Evolutionary conservation across 2,113 vertebrate species (phyloP).

Genomic region (Pao palembangensis): DNA sequence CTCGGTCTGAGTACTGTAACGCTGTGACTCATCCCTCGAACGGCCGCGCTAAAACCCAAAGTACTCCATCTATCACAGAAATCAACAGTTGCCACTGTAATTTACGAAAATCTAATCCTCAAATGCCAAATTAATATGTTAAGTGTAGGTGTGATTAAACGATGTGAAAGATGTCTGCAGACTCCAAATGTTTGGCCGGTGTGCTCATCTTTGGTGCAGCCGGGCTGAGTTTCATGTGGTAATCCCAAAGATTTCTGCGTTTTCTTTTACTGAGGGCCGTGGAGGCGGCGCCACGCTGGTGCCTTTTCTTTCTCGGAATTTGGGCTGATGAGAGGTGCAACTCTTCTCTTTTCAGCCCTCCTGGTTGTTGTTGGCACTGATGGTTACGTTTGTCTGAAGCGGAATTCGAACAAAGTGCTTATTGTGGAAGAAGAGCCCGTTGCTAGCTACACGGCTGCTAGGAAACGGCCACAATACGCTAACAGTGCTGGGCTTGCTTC

Average conservation of each 20-base stretch:
- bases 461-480: not conserved
- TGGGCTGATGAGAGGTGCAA: slow-evolving; percentile 7
- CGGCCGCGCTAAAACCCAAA: slow-evolving; percentile 54
- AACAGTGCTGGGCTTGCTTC: too few species aligned
- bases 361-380: slow-evolving; percentile 11
- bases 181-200: slow-evolving; percentile 26
- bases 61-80: slow-evolving; percentile 53
- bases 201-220: slow-evolving; percentile 35
- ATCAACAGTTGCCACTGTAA: slow-evolving; percentile 50
- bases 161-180: slow-evolving; percentile 43
- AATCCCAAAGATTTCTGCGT: slow-evolving; percentile 35
- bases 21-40: slow-evolving; percentile 59
- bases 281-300: slow-evolving; percentile 20
- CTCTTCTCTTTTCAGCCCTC: slow-evolving; percentile 1
- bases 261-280: slow-evolving; percentile 28
- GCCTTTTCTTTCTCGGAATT: slow-evolving; percentile 7
- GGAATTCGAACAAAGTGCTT: slow-evolving; percentile 7
- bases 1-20: slow-evolving; percentile 65
- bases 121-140: slow-evolving; percentile 68
- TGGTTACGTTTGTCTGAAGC: slow-evolving; percentile 7
- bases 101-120: slow-evolving; percentile 49
- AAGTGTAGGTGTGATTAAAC: slow-evolving; percentile 57
- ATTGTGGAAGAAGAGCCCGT: not conserved
- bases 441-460: not conserved
- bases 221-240: slow-evolving; percentile 35